phyloP scores from a whole-genome alignment of 2,888 invertebrate species.

The Homarus gammarus region DNA sequence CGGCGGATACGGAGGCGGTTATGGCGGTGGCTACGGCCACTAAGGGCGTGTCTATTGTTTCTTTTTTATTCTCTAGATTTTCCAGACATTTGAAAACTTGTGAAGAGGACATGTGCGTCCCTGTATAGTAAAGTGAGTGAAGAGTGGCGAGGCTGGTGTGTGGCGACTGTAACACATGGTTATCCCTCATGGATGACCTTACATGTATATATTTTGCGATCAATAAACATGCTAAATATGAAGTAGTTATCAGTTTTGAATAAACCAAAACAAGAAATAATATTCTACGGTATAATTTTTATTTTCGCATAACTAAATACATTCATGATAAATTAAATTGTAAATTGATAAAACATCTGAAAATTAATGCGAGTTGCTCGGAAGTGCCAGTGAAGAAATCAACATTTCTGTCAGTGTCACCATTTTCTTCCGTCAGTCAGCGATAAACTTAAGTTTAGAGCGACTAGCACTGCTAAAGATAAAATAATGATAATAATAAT shows the following conservation, averaged over 20 bases:
- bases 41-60: background rate
- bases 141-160: background rate
- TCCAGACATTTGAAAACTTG: background rate
- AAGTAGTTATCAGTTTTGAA: background rate
- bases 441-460: no score
- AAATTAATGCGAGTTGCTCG: no score
- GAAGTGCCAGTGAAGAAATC: no score
- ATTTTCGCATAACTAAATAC: no score
- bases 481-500: no score
- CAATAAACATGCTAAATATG: background rate
- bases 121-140: background rate
- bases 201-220: background rate
- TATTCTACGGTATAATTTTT: no score
- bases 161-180: background rate
- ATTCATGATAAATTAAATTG: no score
- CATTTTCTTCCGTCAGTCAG: no score
- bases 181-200: background rate
- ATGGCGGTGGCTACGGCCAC: background rate
- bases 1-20: slow-evolving; percentile 37
- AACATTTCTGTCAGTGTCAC: no score
- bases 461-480: no score
- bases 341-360: no score
- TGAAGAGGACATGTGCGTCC: background rate
- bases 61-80: background rate
- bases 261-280: background rate